Percentiles rank a stretch among this genome's conserved stretches.
These are phyloP conservation scores for Venturia canescens DNA, from an alignment of 1,140 invertebrate genomes.

Conservation along the genomic window DNA sequence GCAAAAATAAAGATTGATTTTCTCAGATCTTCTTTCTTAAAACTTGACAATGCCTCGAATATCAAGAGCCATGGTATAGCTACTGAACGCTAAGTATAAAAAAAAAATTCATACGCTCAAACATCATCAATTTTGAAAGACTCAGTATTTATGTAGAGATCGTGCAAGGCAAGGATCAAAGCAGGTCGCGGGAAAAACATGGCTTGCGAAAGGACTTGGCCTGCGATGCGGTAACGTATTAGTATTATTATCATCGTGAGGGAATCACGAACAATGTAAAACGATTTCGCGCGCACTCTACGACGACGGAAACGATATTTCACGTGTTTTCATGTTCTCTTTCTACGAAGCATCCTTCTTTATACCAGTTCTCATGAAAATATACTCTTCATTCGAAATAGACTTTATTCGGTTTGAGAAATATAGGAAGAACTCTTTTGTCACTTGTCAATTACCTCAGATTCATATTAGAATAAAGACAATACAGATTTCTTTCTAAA, in stretches of 20 bases:
- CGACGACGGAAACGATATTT: not conserved
- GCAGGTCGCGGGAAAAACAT: slow-evolving; percentile 3
- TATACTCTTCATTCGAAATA: slow-evolving; percentile 11
- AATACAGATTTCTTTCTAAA: too few species aligned
- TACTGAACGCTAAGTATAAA: too few species aligned
- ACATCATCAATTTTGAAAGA: not conserved
- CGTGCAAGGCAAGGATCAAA: slow-evolving; percentile 21
- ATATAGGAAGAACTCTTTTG: not conserved
- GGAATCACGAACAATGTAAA: slow-evolving; percentile 38
- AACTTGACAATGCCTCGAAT: too few species aligned
- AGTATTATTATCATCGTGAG: slow-evolving; percentile 30
- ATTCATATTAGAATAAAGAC: too few species aligned
- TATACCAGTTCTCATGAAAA: slow-evolving; percentile 30
- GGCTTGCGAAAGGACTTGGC: slow-evolving; percentile 32
- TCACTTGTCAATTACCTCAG: too few species aligned
- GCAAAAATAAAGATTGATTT: too few species aligned
- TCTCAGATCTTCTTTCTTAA: too few species aligned
- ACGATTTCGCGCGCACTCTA: not conserved
- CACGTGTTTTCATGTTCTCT: not conserved
- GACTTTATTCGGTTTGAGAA: not conserved
- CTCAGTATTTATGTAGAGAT: not conserved
- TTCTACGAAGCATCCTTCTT: not conserved
- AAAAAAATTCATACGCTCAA: too few species aligned
- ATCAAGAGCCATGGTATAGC: too few species aligned
- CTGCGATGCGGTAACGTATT: slow-evolving; percentile 25